Conservation (phyloP, 2,888 invertebrate genomes). For the Branchinecta sandiegonensis region DNA sequence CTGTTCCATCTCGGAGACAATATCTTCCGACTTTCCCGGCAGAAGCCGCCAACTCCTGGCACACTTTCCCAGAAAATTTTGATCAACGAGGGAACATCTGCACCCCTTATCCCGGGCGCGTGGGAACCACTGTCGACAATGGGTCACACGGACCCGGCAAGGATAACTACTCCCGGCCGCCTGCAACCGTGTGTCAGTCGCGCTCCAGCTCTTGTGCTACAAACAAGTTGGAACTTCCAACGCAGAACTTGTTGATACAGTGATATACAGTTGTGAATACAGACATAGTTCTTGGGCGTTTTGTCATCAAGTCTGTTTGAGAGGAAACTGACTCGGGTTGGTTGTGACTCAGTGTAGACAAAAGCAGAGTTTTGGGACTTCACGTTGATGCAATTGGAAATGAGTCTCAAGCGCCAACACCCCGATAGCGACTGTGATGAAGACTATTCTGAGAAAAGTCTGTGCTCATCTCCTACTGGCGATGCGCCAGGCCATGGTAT, state of each 20-base stretch:
- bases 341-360: too few species aligned
- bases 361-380: too few species aligned
- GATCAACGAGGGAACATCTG: slow-evolving; percentile 15
- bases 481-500: slow-evolving; percentile 25
- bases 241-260: background rate
- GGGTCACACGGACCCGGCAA: slow-evolving; percentile 20
- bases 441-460: slow-evolving; percentile 5
- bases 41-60: background rate
- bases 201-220: background rate
- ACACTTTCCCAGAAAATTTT: slow-evolving; percentile 15
- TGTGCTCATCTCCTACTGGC: background rate
- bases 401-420: slow-evolving; percentile 5
- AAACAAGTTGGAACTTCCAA: slow-evolving; percentile 2
- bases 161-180: slow-evolving; percentile 14
- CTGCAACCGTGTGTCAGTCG: slow-evolving; percentile 10
- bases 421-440: slow-evolving; percentile 9
- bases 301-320: too few species aligned
- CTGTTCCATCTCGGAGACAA: too few species aligned
- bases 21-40: too few species aligned
- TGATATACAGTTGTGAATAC: too few species aligned
- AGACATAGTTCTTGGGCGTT: too few species aligned
- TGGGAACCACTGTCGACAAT: slow-evolving; percentile 19
- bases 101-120: slow-evolving; percentile 18
- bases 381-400: background rate
- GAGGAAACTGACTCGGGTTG: too few species aligned